Evolutionary conservation across 2,797 vertebrate species (phyloP), one percentile per base, ranked within the genome.

Genomic region (Propithecus deckenii): DNA sequence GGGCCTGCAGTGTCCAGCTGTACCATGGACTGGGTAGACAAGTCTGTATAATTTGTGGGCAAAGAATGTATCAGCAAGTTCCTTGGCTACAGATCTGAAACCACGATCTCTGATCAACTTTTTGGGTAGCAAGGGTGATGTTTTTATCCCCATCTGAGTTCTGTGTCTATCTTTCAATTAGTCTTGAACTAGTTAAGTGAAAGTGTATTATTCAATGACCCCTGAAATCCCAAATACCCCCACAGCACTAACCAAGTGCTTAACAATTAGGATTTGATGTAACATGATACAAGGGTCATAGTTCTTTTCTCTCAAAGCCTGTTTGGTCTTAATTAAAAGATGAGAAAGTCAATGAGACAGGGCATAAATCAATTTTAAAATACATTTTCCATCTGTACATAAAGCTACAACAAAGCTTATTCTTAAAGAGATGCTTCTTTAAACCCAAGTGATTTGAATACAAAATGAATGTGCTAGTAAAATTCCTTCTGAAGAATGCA

Each of bases 251-350:
- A 79, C 35, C 35, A 75, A 78, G 25, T 89, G 63, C 72, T 90
- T 90, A 83, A 88, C 35, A 96, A 90, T 88, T 59, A 76, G 55
- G 11, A 91, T 92, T 50, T 80, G 48, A 69, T 75, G 46, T 92
- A 89, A 94, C 78, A 43, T 65, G 76, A 96, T 71, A 81, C 7
- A 78, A 78, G 46, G 23, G 38, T 69, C 71, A 86, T 4, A 86
- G 8, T 25, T 46, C 17, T 67, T 86, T 86, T 57, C 80, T 41
- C 43, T 55, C 80, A 63, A 69, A 91, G 72, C 86, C 67, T 69
- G 30, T 87, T 86, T 80, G 65, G 63, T 75, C 63, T 74, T 93
- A 76, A 91, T 79, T 95, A 95, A 79, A 94, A 86, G 32, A 86
- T 72, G 18, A 86, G 35, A 89, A 63, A 91, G 13, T 72, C 11